phyloP scores from a whole-genome alignment of 2,888 invertebrate species.

The Pocota personata region DNA sequence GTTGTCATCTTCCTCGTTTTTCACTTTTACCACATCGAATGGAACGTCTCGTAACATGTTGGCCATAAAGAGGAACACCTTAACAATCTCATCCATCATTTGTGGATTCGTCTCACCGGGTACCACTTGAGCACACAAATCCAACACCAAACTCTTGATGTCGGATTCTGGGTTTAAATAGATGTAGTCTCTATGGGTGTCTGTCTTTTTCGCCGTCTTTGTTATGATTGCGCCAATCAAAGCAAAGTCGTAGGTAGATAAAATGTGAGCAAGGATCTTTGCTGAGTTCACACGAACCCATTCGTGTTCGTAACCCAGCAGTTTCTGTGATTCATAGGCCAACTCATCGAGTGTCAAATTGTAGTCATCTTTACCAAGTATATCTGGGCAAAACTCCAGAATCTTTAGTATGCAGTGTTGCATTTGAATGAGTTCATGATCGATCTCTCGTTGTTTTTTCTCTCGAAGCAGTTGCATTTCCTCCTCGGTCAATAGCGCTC shows the following conservation, averaged over 20 bases:
- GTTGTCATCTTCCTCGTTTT: slow-evolving; percentile 76
- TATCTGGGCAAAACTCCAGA: slow-evolving; percentile 86
- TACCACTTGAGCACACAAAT: slow-evolving; percentile 89
- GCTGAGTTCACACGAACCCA: slow-evolving; percentile 93
- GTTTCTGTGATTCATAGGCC: slow-evolving; percentile 87
- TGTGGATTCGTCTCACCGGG: slow-evolving; percentile 87
- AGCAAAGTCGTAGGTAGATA: slow-evolving; percentile 86
- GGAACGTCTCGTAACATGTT: slow-evolving; percentile 86
- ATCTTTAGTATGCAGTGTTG: slow-evolving; percentile 89
- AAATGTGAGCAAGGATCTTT: slow-evolving; percentile 89
- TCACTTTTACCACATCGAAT: slow-evolving; percentile 79
- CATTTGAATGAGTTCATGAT: slow-evolving; percentile 90
- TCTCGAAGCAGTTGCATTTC: slow-evolving; percentile 81
- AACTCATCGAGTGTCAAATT: slow-evolving; percentile 84
- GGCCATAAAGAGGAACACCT: slow-evolving; percentile 88
- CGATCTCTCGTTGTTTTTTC: slow-evolving; percentile 86
- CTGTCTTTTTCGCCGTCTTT: slow-evolving; percentile 76
- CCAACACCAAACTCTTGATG: slow-evolving; percentile 88
- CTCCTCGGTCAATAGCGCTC: slow-evolving; percentile 56
- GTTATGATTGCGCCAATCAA: slow-evolving; percentile 84
- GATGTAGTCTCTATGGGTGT: slow-evolving; percentile 84
- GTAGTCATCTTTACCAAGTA: slow-evolving; percentile 83
- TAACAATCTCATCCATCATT: slow-evolving; percentile 88
- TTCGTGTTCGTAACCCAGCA: slow-evolving; percentile 91
- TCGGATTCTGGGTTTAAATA: slow-evolving; percentile 86